Evolutionary conservation across 1,140 invertebrate genomes (phyloP), one percentile per base, ranked within the genome.

Genomic region (Oedothorax gibbosus): DNA sequence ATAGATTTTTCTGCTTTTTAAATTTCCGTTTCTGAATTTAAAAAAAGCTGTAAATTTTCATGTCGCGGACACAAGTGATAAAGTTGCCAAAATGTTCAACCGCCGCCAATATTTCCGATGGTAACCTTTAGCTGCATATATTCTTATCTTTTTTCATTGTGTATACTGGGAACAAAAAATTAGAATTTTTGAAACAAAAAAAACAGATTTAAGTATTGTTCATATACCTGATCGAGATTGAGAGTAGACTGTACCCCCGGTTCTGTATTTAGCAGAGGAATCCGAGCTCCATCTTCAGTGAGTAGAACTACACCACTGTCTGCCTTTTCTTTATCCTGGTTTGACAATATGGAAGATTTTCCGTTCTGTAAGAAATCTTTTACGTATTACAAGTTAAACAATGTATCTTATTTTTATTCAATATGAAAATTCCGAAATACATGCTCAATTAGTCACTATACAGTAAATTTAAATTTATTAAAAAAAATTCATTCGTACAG

Each of bases 161-260:
- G 35, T 35, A 35, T 35, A 5, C 35, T 35, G 1, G 5, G 5
- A 35, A 35, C 35, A 35, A 35, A 35, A 35, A 35, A n/a, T n/a
- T n/a, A n/a, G n/a, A n/a, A n/a, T n/a, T n/a, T n/a, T n/a, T n/a
- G n/a, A n/a, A n/a, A n/a, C n/a, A 35, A 35, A 35, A 5, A 35
- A 35, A 2, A 35, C 35, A 35, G 35, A 35, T 35, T 35, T 35
- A 35, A 35, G 35, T 35, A 35, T 5, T 35, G 35, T 35, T 35
- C 35, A 35, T 81, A 89, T 81, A 89, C 82, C 86, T 90, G 87
- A 89, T 97, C 96, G 88, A 98, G 90, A 90, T 96, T 95, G 86
- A 97, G 93, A 88, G 95, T 97, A 12, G 96, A 97, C 89, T 97
- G 96, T 21, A 97, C 96, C 51, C 96, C 96, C n/a, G 96, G 96